These are phyloP conservation scores for Thrips palmi DNA, from an alignment of 1,140 invertebrate genomes.

Conservation along the genomic window DNA sequence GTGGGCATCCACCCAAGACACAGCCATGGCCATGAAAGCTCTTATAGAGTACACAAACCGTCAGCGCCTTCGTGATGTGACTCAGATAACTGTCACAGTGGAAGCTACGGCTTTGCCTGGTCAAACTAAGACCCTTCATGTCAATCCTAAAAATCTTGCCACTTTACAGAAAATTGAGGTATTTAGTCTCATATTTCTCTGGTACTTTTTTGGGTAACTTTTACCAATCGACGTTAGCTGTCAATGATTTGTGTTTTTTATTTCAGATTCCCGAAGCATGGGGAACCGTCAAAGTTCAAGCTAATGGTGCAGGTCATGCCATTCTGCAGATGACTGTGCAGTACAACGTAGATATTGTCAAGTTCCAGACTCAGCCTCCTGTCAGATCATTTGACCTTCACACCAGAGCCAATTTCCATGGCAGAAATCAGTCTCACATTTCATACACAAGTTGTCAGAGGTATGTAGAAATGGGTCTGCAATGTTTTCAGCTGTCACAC, in stretches of 20 bases:
- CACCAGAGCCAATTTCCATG: conserved; percentile 54
- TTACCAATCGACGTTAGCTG: neutral
- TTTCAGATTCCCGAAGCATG: conserved; percentile 70
- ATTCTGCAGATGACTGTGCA: conserved; percentile 86
- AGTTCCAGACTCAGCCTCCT: conserved; percentile 71
- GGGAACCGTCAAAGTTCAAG: conserved; percentile 79
- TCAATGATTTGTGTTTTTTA: conserved; percentile 5
- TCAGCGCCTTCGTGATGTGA: conserved; percentile 73
- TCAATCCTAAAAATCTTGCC: conserved; percentile 58
- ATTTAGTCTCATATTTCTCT: conserved; percentile 14
- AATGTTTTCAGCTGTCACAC: neutral
- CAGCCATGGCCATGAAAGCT: conserved; percentile 73
- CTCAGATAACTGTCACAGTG: conserved; percentile 54
- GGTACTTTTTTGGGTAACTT: neutral
- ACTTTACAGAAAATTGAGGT: conserved; percentile 55
- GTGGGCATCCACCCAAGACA: conserved; percentile 89
- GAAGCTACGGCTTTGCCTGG: conserved; percentile 69
- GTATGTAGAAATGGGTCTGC: conserved; percentile 24
- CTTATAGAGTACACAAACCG: conserved; percentile 77
- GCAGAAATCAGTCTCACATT: conserved; percentile 87
- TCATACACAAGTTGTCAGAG: conserved; percentile 63
- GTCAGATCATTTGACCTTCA: conserved; percentile 52
- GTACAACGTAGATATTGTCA: conserved; percentile 80
- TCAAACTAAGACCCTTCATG: conserved; percentile 39
- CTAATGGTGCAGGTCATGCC: conserved; percentile 77